Evolutionary conservation across 2,797 vertebrate species (phyloP), one percentile per base, ranked within the genome.

Genomic region (Tamandua tetradactyla): DNA sequence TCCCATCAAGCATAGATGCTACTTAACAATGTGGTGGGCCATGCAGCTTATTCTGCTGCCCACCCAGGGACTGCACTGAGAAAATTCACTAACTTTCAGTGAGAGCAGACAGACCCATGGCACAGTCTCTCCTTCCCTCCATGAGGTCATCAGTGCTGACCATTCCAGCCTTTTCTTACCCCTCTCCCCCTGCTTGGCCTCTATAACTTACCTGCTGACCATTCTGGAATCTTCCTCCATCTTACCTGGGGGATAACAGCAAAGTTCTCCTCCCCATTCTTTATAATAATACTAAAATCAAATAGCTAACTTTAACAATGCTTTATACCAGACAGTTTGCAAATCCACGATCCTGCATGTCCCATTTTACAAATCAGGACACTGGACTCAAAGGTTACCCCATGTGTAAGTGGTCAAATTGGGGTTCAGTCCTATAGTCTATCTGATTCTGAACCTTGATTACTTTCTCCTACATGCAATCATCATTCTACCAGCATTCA

Each of bases 21-120:
- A 7, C 68, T 23, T 68, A 44, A 44, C 15, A 12, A 3, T 0
- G 0, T 2, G 0, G 20, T 40, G 13, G 61, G 32, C 4, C 20
- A 0, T 3, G 25, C 15, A 10, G 7, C 35, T 44, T 69, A 40
- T 44, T 75, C 71, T 55, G 68, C 10, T 44, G 20, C 37, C 59
- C 88, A 72, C 44, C 0, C 49, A 61, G 64, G 40, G 52, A 64
- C 27, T 7, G 2, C 12, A n/a, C 3, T 0, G 2, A 35, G 44
- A 71, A 62, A 42, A 52, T 25, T 59, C 49, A 27, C 11, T 22
- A 17, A 5, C 78, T 30, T 91, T 35, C 37, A 30, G 32, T 81
- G 1, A 61, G 84, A 52, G 30, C 81, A 72, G 14, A 59, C 11
- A 57, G 22, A 15, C 5, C 42, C 25, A 6, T 12, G 30, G 52